Conservation (phyloP, 2,888 invertebrate genomes). For the Pilophorus perplexus region DNA sequence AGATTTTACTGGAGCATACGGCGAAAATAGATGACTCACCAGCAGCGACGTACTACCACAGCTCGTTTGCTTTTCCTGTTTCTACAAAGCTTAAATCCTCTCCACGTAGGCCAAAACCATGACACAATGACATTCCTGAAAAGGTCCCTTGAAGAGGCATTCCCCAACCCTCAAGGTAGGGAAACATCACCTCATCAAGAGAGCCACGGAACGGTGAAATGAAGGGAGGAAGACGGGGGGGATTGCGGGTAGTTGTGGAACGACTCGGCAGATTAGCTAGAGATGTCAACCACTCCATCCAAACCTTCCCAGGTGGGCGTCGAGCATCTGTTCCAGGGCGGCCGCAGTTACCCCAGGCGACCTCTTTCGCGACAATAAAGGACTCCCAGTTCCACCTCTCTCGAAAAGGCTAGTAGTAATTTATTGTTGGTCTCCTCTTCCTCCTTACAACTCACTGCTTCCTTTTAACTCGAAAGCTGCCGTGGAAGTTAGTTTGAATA, state of each 20-base stretch:
- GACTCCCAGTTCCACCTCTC: constrained; percentile 20
- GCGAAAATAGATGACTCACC: too few species aligned
- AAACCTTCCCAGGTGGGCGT: background rate
- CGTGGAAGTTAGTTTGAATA: constrained; percentile 32
- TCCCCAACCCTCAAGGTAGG: too few species aligned
- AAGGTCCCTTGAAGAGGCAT: too few species aligned
- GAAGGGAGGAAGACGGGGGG: background rate
- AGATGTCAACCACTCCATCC: constrained; percentile 27
- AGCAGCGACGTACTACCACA: too few species aligned
- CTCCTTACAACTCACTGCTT: constrained; percentile 32
- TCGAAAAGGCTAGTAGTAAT: constrained; percentile 23
- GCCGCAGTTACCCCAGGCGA: constrained; percentile 3
- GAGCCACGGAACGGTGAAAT: too few species aligned
- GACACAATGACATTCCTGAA: too few species aligned
- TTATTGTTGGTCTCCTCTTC: constrained; percentile 23
- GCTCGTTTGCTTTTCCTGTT: too few species aligned
- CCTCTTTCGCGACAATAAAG: constrained; percentile 8
- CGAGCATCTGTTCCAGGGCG: constrained; percentile 12
- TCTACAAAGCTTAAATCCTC: too few species aligned
- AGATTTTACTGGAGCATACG: too few species aligned
- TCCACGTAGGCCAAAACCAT: too few species aligned
- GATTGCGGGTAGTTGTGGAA: constrained; percentile 10
- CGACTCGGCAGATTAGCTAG: constrained; percentile 30
- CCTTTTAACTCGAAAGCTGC: constrained; percentile 23
- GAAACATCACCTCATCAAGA: background rate